A percentile compares a stretch with the other conserved stretches of the same genome.
phyloP scores from a whole-genome alignment of 2,888 invertebrate species.

The Patella caerulea region DNA sequence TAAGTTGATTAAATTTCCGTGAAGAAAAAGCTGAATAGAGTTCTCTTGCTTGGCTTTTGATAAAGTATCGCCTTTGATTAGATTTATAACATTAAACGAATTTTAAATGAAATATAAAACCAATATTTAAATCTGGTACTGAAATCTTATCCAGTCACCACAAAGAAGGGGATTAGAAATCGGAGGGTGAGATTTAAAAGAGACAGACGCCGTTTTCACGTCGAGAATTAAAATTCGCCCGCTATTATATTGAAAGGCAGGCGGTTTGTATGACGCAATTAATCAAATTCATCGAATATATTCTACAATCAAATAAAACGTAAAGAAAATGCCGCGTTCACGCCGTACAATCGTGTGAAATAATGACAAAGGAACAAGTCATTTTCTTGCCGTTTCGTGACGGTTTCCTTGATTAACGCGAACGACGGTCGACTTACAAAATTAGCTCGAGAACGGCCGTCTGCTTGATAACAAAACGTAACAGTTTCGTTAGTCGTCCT shows the following conservation, averaged over 20 bases:
- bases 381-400: constrained; percentile 1
- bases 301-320: not conserved
- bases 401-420: constrained; percentile 5
- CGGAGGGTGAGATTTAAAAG: not conserved
- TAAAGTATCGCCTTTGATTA: not conserved
- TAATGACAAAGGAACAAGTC: constrained; percentile 1
- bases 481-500: not conserved
- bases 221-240: constrained; percentile 1
- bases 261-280: not conserved
- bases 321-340: no score
- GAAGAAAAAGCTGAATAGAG: no score
- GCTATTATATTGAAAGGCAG: not conserved
- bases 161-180: not conserved
- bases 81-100: not conserved
- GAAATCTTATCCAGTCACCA: not conserved
- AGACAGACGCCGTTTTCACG: constrained; percentile 4
- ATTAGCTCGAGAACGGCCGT: constrained; percentile 7
- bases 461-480: not conserved
- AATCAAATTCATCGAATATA: constrained; percentile 13
- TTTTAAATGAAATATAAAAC: constrained; percentile 6
- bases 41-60: no score
- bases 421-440: constrained; percentile 3
- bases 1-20: no score
- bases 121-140: not conserved
- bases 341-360: no score